These are phyloP conservation scores for Pseudorhombus dupliciocellatus DNA, from an alignment of 2,113 vertebrate genomes.

Conservation along the genomic window DNA sequence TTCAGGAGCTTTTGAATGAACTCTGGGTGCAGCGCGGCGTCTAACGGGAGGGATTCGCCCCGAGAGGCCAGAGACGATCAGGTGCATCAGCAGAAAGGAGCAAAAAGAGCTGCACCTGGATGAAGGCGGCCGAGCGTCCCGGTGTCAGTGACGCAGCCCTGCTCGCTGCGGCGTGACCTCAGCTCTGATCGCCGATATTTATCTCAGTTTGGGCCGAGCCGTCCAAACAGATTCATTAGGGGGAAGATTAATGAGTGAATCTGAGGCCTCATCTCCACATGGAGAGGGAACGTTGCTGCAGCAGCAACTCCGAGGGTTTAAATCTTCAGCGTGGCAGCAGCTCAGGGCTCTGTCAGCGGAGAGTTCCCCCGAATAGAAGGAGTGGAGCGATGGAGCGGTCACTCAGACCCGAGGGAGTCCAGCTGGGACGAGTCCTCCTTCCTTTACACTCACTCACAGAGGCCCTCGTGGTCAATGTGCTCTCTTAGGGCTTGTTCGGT, in stretches of 20 bases:
- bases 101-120: constrained; percentile 38
- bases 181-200: background rate
- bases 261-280: constrained; percentile 1
- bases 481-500: too few species aligned
- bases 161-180: background rate
- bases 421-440: background rate
- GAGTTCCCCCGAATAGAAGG: background rate
- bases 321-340: constrained; percentile 1
- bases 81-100: constrained; percentile 60
- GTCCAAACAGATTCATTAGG: background rate
- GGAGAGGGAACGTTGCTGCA: background rate
- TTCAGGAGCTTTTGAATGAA: constrained; percentile 62
- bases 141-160: constrained; percentile 26
- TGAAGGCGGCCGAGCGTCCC: constrained; percentile 24
- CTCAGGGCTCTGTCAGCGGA: constrained; percentile 7
- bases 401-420: background rate
- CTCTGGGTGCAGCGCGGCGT: constrained; percentile 36
- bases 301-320: background rate
- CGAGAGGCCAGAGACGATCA: constrained; percentile 52
- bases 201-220: constrained; percentile 2
- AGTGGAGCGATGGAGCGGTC: background rate
- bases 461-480: too few species aligned
- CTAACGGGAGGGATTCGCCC: constrained; percentile 44
- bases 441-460: too few species aligned
- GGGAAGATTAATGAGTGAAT: background rate